Percentiles rank a stretch among this genome's conserved stretches.
These are phyloP conservation scores for Cichladusa arquata DNA, from an alignment of 2,113 vertebrate genomes.

Conservation along the genomic window DNA sequence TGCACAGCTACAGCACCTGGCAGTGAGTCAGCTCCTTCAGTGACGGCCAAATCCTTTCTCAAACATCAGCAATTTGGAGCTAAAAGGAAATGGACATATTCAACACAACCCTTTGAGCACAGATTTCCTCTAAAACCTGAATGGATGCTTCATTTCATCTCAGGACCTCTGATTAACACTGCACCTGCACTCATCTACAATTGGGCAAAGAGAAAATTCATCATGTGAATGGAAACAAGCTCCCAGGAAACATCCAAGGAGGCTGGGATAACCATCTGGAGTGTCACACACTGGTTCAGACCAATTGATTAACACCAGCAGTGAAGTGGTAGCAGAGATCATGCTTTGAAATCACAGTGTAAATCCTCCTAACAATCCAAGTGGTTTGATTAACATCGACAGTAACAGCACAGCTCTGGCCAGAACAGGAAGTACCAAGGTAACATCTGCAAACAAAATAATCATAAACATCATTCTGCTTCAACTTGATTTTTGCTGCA, in stretches of 20 bases:
- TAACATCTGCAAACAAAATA: background rate
- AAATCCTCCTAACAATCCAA: background rate
- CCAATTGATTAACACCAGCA: background rate
- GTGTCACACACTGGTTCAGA: background rate
- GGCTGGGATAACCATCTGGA: background rate
- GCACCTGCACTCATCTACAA: background rate
- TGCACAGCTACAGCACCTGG: background rate
- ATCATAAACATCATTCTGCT: background rate
- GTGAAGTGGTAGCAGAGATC: background rate
- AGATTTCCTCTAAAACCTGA: background rate
- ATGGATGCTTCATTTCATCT: background rate
- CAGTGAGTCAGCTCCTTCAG: background rate
- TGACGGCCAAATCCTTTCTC: background rate
- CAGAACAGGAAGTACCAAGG: background rate
- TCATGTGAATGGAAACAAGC: background rate
- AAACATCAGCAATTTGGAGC: background rate
- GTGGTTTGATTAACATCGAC: background rate
- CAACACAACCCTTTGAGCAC: background rate
- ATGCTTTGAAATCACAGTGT: background rate
- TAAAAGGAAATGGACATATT: background rate
- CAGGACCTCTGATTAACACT: background rate
- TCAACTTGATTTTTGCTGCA: background rate
- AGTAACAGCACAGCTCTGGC: background rate
- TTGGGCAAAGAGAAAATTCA: background rate
- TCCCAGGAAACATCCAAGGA: background rate